phyloP scores from a whole-genome alignment of 2,888 invertebrate genomes.

The Eupithecia tripunctaria region DNA sequence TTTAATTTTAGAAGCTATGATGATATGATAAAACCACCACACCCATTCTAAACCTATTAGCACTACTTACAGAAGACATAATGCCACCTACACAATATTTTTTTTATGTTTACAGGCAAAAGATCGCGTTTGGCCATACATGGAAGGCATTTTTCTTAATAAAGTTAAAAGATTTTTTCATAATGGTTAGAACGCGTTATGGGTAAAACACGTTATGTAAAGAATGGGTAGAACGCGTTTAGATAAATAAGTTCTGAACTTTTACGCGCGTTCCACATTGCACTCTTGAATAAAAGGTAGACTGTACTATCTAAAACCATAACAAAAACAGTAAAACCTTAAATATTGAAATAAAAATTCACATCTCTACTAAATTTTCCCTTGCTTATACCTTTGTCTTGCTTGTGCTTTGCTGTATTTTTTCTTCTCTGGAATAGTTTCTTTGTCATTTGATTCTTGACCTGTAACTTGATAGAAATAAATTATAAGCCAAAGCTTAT shows the following conservation, averaged over 20 bases:
- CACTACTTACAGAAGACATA: not conserved
- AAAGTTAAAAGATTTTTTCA: not conserved
- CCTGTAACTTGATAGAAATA: constrained; percentile 55
- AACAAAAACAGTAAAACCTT: not conserved
- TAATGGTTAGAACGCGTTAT: not conserved
- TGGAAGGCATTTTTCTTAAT: not conserved
- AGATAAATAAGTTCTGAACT: not conserved
- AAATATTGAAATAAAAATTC: constrained; percentile 29
- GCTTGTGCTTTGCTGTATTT: constrained; percentile 91
- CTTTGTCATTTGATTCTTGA: constrained; percentile 64
- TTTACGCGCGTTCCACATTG: not conserved
- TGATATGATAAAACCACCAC: too few relatives aligned
- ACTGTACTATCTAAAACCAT: not conserved
- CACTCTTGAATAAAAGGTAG: not conserved
- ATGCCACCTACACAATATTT: not conserved
- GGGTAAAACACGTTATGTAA: not conserved
- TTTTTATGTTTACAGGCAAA: not conserved
- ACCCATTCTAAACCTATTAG: not conserved
- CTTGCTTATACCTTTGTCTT: constrained; percentile 89
- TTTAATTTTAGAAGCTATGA: too few relatives aligned
- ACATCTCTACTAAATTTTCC: constrained; percentile 83
- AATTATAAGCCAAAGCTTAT: not conserved
- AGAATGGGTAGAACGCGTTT: not conserved
- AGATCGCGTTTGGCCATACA: not conserved
- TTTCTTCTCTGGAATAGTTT: constrained; percentile 69